Evolutionary conservation across 2,113 vertebrate species (phyloP).

Genomic region (Xiphias gladius): DNA sequence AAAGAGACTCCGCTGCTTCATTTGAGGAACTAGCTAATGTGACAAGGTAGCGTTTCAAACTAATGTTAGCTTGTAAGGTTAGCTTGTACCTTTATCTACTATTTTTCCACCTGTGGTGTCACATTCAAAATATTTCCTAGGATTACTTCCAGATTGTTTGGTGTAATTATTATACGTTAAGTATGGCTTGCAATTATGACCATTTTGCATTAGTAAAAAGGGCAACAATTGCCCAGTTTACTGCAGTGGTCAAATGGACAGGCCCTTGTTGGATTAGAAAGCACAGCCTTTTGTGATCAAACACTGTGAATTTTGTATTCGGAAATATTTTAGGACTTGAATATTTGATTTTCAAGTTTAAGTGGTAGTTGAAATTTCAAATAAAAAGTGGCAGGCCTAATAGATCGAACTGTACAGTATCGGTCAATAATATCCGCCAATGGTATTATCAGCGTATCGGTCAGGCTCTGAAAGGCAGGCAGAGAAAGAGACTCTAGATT

Average conservation of each 20-base stretch:
- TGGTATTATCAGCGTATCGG: background rate
- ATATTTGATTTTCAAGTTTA: background rate
- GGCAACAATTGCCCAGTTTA: background rate
- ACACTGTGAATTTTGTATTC: background rate
- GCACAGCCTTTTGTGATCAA: background rate
- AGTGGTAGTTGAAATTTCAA: background rate
- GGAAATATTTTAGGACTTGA: background rate
- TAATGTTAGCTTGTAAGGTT: background rate
- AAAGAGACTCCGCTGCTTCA: background rate
- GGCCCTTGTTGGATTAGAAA: background rate
- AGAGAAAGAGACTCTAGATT: conserved; percentile 30
- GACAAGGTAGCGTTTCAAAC: background rate
- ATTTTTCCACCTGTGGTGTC: too few relatives aligned
- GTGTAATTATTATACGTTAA: too few relatives aligned
- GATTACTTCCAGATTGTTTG: too few relatives aligned
- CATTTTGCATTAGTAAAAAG: background rate
- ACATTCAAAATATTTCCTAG: background rate
- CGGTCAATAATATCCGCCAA: background rate
- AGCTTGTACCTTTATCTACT: background rate
- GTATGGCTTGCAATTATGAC: background rate
- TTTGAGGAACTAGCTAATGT: background rate
- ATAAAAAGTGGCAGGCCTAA: background rate
- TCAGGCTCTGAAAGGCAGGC: conserved; percentile 25
- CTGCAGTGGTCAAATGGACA: background rate
- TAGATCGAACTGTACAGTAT: background rate